These are phyloP conservation scores for Nibea albiflora DNA, from an alignment of 2,113 vertebrate genomes.

Conservation along the genomic window DNA sequence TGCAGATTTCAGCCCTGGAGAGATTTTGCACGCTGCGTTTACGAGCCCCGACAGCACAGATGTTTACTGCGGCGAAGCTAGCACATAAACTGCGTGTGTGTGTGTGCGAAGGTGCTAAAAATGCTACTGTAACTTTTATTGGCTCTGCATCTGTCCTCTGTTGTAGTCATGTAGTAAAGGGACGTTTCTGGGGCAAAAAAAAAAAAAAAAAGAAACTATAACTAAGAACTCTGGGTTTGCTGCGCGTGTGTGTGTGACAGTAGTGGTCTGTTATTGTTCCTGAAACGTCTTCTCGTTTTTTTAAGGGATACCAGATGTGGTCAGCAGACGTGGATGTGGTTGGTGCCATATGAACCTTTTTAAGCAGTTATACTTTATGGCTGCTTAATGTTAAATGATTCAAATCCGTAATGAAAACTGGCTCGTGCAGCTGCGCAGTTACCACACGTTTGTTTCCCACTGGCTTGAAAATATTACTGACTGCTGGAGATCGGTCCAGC, in stretches of 20 bases:
- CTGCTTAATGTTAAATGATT: constrained; percentile 40
- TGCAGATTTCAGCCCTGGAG: background rate
- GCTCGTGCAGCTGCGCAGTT: constrained; percentile 1
- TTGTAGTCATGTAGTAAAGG: background rate
- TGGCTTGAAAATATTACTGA: constrained; percentile 9
- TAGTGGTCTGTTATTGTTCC: constrained; percentile 15
- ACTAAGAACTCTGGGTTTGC: background rate
- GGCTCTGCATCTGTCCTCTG: constrained; percentile 11
- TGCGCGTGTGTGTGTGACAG: constrained; percentile 11
- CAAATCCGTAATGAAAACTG: constrained; percentile 14
- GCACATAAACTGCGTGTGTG: constrained; percentile 25
- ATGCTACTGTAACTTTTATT: constrained; percentile 4
- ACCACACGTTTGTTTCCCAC: constrained; percentile 15
- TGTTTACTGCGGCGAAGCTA: constrained; percentile 7
- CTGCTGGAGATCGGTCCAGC: background rate
- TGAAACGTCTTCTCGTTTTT: constrained; percentile 36
- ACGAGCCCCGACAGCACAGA: background rate
- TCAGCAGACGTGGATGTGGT: background rate
- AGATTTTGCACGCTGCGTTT: background rate
- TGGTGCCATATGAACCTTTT: constrained; percentile 4
- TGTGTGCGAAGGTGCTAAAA: background rate
- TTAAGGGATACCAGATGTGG: constrained; percentile 37
- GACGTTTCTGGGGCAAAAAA: background rate
- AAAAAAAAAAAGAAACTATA: too few species aligned
- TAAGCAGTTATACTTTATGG: background rate